Evolutionary conservation across 2,888 invertebrate species (phyloP), one percentile per base, ranked within the genome.

Genomic region (Oligia latruncula): DNA sequence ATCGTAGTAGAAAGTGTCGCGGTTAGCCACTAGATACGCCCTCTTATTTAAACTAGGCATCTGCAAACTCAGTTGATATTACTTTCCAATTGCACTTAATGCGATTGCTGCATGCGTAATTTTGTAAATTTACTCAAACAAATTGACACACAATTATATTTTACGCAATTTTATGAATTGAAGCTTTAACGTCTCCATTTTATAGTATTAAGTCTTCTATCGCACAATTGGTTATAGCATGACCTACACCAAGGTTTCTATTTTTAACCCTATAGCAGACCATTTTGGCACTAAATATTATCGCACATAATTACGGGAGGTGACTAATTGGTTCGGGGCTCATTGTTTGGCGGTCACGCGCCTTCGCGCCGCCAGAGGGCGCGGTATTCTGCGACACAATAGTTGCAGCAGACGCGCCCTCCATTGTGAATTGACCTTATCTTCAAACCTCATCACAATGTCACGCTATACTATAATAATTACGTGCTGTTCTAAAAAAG

Each of bases 21-120:
- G 95, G 95, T 95, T 93, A 92, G 87, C 94, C 94, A 83, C 91
- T 87, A 78, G 89, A 75, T 81, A 90, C 93, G 92, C 94, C 95
- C 88, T 91, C 94, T 93, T 90, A 94, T 95, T 95, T 93, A 95
- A 95, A 95, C 92, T 94, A 95, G 95, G 84, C 92, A 93, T 92
- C 91, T 90, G 88, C 89, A 85, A 85, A 88, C 87, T 88, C 85
- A 83, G 87, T 90, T 85, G 89, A 88, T 90, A 90, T 90, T 91
- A 89, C 89, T 91, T 91, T 90, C 90, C 89, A 91, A 90, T 90
- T 91, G 86, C 89, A 87, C 78, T 88, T 82, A 71, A 80, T 78
- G 81, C 74, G 70, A 87, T 88, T 83, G 73, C 77, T 77, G 66
- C 71, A 79, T 78, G 65, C 81, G 76, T 86, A 78, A 84, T 78